Percentiles rank a stretch among this genome's conserved stretches.
These are phyloP conservation scores for Ctena decussata DNA, from an alignment of 2,888 invertebrate species.

Conservation along the genomic window DNA sequence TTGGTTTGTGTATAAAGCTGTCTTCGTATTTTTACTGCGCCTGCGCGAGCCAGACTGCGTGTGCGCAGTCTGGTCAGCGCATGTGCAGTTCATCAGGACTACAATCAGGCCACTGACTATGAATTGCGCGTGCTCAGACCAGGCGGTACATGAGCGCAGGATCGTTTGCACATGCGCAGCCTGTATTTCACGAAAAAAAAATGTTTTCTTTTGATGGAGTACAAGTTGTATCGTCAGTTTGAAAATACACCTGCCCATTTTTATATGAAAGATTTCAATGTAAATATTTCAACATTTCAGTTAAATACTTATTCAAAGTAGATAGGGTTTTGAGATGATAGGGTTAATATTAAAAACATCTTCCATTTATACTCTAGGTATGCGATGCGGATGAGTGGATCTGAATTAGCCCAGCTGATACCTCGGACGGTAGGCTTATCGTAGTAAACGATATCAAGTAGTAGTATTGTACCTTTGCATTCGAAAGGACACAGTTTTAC, in stretches of 20 bases:
- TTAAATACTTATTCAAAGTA: constrained; percentile 9
- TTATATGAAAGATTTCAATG: constrained; percentile 3
- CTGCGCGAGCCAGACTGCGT: too few species aligned
- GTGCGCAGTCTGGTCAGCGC: too few species aligned
- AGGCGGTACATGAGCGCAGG: too few species aligned
- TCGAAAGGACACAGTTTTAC: background rate
- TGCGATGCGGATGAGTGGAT: background rate
- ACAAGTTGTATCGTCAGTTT: background rate
- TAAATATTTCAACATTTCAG: constrained; percentile 5
- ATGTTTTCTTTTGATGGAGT: too few species aligned
- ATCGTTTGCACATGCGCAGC: too few species aligned
- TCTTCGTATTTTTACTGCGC: background rate
- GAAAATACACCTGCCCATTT: constrained; percentile 2
- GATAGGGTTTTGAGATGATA: background rate
- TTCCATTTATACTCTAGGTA: background rate
- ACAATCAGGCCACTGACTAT: too few species aligned
- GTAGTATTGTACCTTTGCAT: background rate
- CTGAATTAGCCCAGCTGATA: background rate
- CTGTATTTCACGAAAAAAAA: too few species aligned
- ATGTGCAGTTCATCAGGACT: too few species aligned
- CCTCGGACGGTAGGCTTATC: background rate
- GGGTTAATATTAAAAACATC: constrained; percentile 16
- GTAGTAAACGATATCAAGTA: background rate
- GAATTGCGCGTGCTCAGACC: too few species aligned
- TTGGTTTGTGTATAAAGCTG: too few species aligned